Evolutionary conservation across 2,797 vertebrate species (phyloP).

Genomic region (Podarcis siculus): DNA sequence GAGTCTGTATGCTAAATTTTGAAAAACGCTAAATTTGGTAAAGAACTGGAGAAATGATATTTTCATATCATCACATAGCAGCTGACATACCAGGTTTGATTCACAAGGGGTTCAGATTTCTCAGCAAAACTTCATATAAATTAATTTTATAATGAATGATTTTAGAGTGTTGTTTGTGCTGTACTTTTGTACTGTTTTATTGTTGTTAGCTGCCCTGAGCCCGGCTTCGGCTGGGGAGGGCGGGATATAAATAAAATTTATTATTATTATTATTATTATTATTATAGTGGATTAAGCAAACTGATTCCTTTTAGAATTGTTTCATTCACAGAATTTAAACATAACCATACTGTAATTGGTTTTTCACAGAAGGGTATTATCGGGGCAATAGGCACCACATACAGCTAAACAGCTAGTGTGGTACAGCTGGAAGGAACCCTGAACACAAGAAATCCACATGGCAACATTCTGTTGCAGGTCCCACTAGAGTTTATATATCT

Average conservation of each 20-base stretch:
- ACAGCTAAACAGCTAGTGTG: background rate
- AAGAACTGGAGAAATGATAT: background rate
- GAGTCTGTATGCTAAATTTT: background rate
- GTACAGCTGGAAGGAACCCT: background rate
- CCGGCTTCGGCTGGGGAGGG: no score
- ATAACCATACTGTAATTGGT: no score
- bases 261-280: no score
- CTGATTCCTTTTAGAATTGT: background rate
- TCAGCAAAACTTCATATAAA: background rate
- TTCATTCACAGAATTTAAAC: conserved; percentile 1
- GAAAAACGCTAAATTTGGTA: background rate
- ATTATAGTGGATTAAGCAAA: background rate
- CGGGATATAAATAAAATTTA: no score
- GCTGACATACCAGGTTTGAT: background rate
- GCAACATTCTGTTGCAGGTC: no score
- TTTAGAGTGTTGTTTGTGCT: no score
- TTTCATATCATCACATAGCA: background rate
- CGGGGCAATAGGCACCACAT: background rate
- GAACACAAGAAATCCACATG: no score
- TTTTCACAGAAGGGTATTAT: background rate
- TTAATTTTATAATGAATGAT: no score
- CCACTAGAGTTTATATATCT: background rate
- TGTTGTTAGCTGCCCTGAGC: no score
- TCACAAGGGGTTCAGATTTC: conserved; percentile 1
- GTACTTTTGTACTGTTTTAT: no score